These are phyloP conservation scores for Larimichthys polyactis DNA, from an alignment of 2,113 vertebrate genomes.

Conservation along the genomic window DNA sequence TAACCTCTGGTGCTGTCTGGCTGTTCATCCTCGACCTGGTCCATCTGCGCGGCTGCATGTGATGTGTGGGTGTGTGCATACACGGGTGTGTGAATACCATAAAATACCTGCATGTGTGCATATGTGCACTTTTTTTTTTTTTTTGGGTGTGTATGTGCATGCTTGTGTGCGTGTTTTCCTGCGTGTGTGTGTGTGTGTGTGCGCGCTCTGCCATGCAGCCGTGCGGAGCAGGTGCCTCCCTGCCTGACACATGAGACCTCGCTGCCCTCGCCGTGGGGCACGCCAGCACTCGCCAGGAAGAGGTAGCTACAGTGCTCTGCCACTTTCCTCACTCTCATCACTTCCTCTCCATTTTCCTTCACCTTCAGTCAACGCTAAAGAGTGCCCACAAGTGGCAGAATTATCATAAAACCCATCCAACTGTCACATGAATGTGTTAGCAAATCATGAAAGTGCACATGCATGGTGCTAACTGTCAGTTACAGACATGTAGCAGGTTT, in stretches of 20 bases:
- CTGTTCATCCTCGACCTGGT: constrained; percentile 63
- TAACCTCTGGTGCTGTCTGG: constrained; percentile 76
- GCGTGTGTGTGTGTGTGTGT: background rate
- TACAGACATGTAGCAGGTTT: background rate
- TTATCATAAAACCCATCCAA: background rate
- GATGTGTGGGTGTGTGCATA: background rate
- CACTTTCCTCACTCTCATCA: constrained; percentile 34
- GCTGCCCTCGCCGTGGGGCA: constrained; percentile 99
- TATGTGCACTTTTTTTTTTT: background rate
- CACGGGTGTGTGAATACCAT: background rate
- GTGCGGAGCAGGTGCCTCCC: constrained; percentile 97
- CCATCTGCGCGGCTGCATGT: constrained; percentile 61
- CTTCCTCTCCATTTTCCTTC: constrained; percentile 14
- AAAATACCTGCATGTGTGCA: constrained; percentile 43
- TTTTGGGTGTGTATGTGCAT: constrained; percentile 26
- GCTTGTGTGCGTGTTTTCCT: background rate
- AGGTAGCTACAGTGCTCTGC: constrained; percentile 94
- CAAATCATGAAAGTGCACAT: background rate
- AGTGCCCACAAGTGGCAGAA: background rate
- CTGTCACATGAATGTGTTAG: background rate
- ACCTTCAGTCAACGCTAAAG: background rate
- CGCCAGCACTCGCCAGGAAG: constrained; percentile 99
- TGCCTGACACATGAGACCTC: constrained; percentile 99
- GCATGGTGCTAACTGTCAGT: background rate
- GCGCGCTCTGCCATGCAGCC: constrained; percentile 88